Conservation (phyloP, 1,140 invertebrate species). For the Drosophila lacteicornis region DNA sequence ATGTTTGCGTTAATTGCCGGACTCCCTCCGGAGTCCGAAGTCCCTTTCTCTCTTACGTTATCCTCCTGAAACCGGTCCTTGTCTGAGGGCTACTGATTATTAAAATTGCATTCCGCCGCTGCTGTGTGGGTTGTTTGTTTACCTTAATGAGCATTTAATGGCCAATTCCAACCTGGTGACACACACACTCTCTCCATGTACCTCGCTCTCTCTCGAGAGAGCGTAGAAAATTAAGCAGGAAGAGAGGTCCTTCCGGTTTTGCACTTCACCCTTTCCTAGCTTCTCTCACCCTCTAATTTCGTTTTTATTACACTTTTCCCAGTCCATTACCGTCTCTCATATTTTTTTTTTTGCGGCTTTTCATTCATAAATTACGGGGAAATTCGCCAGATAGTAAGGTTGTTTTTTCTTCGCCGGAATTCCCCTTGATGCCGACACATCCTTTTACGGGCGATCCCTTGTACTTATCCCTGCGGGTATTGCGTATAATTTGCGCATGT, state of each 20-base stretch:
- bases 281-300: conserved; percentile 25
- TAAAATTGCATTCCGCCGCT: conserved; percentile 46
- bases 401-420: conserved; percentile 17
- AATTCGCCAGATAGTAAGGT: conserved; percentile 46
- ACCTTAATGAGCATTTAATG: conserved; percentile 81
- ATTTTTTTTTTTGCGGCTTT: conserved; percentile 39
- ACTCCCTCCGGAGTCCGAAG: not conserved
- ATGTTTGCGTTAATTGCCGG: conserved; percentile 43
- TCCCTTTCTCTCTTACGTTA: not conserved
- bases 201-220: not conserved
- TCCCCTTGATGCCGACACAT: not conserved
- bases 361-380: conserved; percentile 79
- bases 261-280: conserved; percentile 41
- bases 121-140: conserved; percentile 62
- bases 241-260: conserved; percentile 60
- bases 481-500: conserved; percentile 74
- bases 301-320: conserved; percentile 48
- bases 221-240: conserved; percentile 3
- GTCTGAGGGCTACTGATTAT: conserved; percentile 44
- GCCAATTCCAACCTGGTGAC: conserved; percentile 49
- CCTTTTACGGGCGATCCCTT: conserved; percentile 21
- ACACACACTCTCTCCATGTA: conserved; percentile 20
- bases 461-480: conserved; percentile 60
- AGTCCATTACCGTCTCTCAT: conserved; percentile 14
- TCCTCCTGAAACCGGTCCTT: not conserved